These are phyloP conservation scores for Sorex maritimensis DNA, from an alignment of 2,797 vertebrate genomes.

Conservation along the genomic window DNA sequence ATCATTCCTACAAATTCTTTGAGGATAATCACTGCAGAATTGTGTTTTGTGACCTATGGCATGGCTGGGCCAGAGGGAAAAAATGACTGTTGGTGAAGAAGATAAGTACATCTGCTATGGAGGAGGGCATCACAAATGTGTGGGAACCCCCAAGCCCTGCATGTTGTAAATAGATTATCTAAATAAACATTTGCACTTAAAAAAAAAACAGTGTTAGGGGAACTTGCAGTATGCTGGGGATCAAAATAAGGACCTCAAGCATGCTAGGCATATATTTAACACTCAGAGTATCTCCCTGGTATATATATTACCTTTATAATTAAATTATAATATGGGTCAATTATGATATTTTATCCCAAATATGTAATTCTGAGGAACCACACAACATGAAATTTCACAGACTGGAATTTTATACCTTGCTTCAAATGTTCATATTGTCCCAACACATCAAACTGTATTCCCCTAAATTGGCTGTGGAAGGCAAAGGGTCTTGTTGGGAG, in stretches of 20 bases:
- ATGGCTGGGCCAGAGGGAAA: not conserved
- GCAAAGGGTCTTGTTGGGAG: not conserved
- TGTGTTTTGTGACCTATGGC: not conserved
- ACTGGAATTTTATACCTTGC: not conserved
- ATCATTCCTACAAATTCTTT: not conserved
- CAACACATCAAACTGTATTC: not conserved
- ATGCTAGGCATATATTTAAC: too few species aligned
- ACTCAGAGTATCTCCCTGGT: too few species aligned
- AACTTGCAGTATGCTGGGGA: too few species aligned
- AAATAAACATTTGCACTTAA: not conserved
- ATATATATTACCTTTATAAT: slow-evolving; percentile 25
- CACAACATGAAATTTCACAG: not conserved
- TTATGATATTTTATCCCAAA: slow-evolving; percentile 18
- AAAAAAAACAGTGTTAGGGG: too few species aligned
- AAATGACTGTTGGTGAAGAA: not conserved
- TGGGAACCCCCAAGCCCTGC: not conserved
- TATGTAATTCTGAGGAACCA: slow-evolving; percentile 21
- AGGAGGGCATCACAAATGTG: not conserved
- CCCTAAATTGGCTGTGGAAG: not conserved
- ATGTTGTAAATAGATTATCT: not conserved
- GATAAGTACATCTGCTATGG: not conserved
- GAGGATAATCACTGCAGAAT: not conserved
- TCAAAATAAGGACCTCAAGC: too few species aligned
- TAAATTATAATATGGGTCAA: slow-evolving; percentile 5
- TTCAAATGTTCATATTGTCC: not conserved